A percentile compares a stretch with the other conserved stretches of the same genome.
Conservation (phyloP, 1,140 invertebrate genomes). For the Sinonovacula constricta region DNA sequence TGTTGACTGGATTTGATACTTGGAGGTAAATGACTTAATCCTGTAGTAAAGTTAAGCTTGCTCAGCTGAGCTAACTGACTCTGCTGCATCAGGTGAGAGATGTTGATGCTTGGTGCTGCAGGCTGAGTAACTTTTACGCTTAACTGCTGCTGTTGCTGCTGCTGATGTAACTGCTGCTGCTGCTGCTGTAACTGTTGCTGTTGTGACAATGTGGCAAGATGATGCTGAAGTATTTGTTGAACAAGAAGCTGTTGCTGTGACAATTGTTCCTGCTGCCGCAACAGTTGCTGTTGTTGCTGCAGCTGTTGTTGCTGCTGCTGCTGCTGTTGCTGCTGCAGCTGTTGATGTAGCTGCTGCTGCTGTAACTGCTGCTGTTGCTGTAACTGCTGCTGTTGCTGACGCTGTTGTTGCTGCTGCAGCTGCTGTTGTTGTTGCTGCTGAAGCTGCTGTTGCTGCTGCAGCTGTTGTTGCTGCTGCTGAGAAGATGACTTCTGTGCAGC, state of each 20-base stretch:
- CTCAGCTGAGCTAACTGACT: slow-evolving; percentile 27
- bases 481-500: background rate
- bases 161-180: slow-evolving; percentile 2
- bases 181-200: slow-evolving; percentile 38
- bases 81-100: slow-evolving; percentile 35
- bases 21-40: too few species aligned
- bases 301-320: slow-evolving; percentile 8
- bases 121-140: slow-evolving; percentile 15
- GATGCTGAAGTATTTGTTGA: background rate
- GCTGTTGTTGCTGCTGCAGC: background rate
- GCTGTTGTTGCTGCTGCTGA: background rate
- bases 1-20: slow-evolving; percentile 24
- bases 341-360: slow-evolving; percentile 8
- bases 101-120: slow-evolving; percentile 25
- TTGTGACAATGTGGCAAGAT: background rate
- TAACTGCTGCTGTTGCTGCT: slow-evolving; percentile 7
- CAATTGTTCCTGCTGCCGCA: slow-evolving; percentile 13
- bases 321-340: slow-evolving; percentile 1
- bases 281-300: slow-evolving; percentile 36
- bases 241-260: background rate
- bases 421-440: background rate
- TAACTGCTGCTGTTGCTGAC: background rate
- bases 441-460: background rate
- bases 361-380: slow-evolving; percentile 42
- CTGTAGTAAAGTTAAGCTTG: slow-evolving; percentile 5